phyloP scores from a whole-genome alignment of 1,140 invertebrate species.

The Sminthurides bifidus region DNA sequence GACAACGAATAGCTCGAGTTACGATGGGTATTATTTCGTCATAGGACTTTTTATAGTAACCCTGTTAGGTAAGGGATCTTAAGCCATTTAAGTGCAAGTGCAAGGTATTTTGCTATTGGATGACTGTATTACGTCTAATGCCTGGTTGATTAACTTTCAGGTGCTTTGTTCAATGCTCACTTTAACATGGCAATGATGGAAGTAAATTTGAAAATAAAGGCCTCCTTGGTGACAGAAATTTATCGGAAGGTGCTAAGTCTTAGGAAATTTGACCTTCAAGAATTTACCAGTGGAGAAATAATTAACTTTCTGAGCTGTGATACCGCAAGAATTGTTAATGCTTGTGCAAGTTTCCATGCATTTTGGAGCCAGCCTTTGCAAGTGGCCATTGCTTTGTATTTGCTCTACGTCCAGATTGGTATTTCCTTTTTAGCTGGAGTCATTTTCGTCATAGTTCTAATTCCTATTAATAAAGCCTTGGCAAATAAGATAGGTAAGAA shows the following conservation, averaged over 20 bases:
- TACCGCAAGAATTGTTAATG: conserved; percentile 59
- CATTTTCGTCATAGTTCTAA: conserved; percentile 69
- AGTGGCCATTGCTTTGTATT: conserved; percentile 64
- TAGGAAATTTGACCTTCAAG: conserved; percentile 35
- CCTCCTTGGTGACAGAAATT: conserved; percentile 67
- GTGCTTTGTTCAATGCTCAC: conserved; percentile 67
- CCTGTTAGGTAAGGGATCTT: conserved; percentile 44
- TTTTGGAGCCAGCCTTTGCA: conserved; percentile 71
- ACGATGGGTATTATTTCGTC: conserved; percentile 61
- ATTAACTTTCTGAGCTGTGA: conserved; percentile 97
- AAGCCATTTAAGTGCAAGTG: neutral
- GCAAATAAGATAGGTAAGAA: conserved; percentile 76
- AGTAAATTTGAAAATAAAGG: conserved; percentile 74
- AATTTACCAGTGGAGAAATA: conserved; percentile 62
- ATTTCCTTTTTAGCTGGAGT: conserved; percentile 82
- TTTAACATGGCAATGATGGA: conserved; percentile 79
- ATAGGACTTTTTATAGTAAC: conserved; percentile 53
- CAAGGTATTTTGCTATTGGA: conserved; percentile 18
- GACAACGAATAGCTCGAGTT: conserved; percentile 30
- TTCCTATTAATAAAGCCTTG: conserved; percentile 86
- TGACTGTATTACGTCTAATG: conserved; percentile 21
- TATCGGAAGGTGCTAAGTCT: conserved; percentile 71
- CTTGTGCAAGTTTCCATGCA: conserved; percentile 88
- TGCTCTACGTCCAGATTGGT: conserved; percentile 78
- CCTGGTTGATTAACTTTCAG: conserved; percentile 37